Conservation (phyloP, 2,797 vertebrate species). For the Danio albolineatus region DNA sequence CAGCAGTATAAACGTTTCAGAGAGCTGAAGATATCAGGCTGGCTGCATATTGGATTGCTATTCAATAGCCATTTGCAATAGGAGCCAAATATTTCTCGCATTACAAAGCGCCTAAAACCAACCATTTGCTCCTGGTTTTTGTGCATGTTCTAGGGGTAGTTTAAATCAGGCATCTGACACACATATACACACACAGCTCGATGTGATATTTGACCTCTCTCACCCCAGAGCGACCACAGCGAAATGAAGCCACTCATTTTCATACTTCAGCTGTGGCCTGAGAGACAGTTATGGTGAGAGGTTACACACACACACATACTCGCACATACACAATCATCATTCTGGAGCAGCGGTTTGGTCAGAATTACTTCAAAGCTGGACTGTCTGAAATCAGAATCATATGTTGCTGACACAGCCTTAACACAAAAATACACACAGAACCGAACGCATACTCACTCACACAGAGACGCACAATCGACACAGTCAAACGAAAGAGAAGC, state of each 20-base stretch:
- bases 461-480: constrained; percentile 23
- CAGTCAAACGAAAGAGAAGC: constrained; percentile 21
- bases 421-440: constrained; percentile 43
- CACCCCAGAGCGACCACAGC: constrained; percentile 34
- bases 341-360: constrained; percentile 45
- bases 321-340: constrained; percentile 34
- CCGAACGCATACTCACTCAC: not conserved
- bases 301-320: constrained; percentile 52
- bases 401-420: constrained; percentile 52
- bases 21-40: constrained; percentile 13
- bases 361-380: constrained; percentile 51
- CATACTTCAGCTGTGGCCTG: constrained; percentile 60
- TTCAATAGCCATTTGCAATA: constrained; percentile 23
- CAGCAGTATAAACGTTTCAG: constrained; percentile 10
- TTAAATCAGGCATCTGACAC: constrained; percentile 37
- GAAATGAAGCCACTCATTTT: constrained; percentile 59
- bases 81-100: constrained; percentile 34
- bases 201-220: constrained; percentile 46
- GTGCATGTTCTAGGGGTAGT: constrained; percentile 19
- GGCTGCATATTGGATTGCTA: constrained; percentile 28
- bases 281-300: constrained; percentile 55
- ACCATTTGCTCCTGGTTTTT: constrained; percentile 26
- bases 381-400: constrained; percentile 51
- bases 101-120: constrained; percentile 38
- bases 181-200: constrained; percentile 22